These are phyloP conservation scores for Pterobdella sp. DNA, from an alignment of 2,888 invertebrate genomes.

Conservation along the genomic window DNA sequence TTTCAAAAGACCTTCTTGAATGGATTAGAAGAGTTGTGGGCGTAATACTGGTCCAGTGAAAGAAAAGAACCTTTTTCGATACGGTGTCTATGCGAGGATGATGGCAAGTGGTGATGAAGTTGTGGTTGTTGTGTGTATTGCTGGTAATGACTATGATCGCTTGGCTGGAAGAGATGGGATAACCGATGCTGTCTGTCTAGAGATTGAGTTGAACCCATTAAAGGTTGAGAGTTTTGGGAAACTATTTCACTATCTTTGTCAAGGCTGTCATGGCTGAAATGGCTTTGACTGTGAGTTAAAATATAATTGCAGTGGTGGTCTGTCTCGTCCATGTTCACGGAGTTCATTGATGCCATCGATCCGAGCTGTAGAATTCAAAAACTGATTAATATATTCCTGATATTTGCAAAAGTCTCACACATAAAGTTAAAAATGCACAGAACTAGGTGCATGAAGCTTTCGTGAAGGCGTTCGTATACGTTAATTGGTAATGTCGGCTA, in stretches of 20 bases:
- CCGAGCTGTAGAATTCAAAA: not conserved
- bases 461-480: too few relatives aligned
- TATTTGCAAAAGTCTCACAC: too few relatives aligned
- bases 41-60: constrained; percentile 22
- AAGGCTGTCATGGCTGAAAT: not conserved
- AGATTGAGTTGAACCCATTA: not conserved
- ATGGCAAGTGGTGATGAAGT: not conserved
- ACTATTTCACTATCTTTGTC: not conserved
- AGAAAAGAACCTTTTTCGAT: constrained; percentile 19
- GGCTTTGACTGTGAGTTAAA: not conserved
- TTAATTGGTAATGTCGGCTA: too few relatives aligned
- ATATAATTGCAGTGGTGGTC: not conserved
- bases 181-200: not conserved
- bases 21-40: not conserved
- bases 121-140: not conserved
- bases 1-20: too few relatives aligned
- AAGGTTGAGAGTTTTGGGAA: not conserved
- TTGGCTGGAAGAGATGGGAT: not conserved
- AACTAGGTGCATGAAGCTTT: too few relatives aligned
- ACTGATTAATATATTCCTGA: too few relatives aligned
- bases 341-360: not conserved
- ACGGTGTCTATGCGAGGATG: constrained; percentile 9
- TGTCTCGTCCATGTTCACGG: not conserved
- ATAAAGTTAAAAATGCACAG: too few relatives aligned
- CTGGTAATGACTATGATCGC: not conserved